Percentiles rank a stretch among this genome's conserved stretches.
Evolutionary conservation across 2,888 invertebrate species (phyloP).

Genomic region (Tetranychus piercei): DNA sequence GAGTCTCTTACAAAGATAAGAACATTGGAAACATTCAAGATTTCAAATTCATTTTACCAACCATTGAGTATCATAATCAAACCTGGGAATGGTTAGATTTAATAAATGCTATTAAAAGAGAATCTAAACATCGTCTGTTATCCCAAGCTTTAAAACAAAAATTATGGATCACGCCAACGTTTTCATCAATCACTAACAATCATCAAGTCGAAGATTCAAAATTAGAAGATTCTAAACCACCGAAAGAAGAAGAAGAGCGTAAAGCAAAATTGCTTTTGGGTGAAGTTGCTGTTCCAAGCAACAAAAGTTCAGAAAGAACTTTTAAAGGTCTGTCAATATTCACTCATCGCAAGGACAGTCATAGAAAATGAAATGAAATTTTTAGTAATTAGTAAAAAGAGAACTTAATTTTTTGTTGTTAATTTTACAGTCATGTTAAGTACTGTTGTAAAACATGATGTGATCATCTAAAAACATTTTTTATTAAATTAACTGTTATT

Average conservation of each 20-base stretch:
- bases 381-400: too few species aligned
- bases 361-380: too few species aligned
- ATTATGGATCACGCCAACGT: conserved; percentile 6
- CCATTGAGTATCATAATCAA: conserved; percentile 92
- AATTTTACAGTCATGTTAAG: too few species aligned
- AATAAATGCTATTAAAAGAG: conserved; percentile 79
- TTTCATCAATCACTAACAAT: conserved; percentile 9
- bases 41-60: conserved; percentile 78
- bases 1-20: conserved; percentile 84
- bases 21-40: conserved; percentile 89
- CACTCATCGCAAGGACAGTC: not conserved
- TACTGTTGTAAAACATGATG: too few species aligned
- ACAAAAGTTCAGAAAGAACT: not conserved
- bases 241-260: conserved; percentile 19
- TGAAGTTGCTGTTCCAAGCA: not conserved
- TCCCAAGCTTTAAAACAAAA: conserved; percentile 42
- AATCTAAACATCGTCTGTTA: conserved; percentile 65
- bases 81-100: conserved; percentile 99
- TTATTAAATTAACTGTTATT: too few species aligned
- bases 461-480: too few species aligned
- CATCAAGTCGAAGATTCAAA: not conserved
- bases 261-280: conserved; percentile 21
- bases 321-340: not conserved
- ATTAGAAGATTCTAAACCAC: not conserved
- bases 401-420: too few species aligned